Evolutionary conservation across 2,888 invertebrate genomes (phyloP).

Genomic region (Ariolimax columbianus): DNA sequence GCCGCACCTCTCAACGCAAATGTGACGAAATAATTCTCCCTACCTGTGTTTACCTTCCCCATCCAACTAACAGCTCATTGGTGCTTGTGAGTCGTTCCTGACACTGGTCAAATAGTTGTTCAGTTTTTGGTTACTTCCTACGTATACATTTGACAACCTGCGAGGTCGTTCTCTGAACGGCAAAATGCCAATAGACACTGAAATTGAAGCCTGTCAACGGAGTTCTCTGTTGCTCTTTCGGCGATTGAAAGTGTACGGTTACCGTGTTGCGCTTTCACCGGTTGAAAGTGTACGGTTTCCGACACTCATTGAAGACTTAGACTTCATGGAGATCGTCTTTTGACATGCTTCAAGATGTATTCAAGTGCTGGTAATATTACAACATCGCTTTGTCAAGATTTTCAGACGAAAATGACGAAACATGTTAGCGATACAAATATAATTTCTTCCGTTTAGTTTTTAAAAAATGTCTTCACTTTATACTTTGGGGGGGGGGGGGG

Average conservation of each 20-base stretch:
- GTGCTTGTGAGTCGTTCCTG: slow-evolving; percentile 9
- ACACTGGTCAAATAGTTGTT: slow-evolving; percentile 48
- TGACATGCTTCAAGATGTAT: background rate
- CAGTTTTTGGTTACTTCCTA: slow-evolving; percentile 31
- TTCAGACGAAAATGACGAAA: background rate
- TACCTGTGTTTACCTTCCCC: slow-evolving; percentile 17
- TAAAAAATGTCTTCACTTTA: background rate
- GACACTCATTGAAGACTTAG: background rate
- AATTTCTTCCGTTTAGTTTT: background rate
- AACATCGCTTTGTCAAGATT: background rate
- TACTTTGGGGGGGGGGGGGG: too few relatives aligned
- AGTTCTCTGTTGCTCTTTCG: background rate
- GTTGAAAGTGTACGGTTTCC: background rate
- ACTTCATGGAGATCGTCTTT: background rate
- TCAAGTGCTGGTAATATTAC: background rate
- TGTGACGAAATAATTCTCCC: background rate
- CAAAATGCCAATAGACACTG: background rate
- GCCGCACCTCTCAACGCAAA: slow-evolving; percentile 23
- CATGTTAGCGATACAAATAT: background rate
- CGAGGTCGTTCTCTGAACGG: background rate
- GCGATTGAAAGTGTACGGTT: background rate
- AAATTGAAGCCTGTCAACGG: slow-evolving; percentile 3
- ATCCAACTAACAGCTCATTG: slow-evolving; percentile 2
- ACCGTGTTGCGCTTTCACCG: background rate
- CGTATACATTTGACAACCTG: background rate